Evolutionary conservation across 2,113 vertebrate genomes (phyloP).

Genomic region (Pseudorhombus dupliciocellatus): DNA sequence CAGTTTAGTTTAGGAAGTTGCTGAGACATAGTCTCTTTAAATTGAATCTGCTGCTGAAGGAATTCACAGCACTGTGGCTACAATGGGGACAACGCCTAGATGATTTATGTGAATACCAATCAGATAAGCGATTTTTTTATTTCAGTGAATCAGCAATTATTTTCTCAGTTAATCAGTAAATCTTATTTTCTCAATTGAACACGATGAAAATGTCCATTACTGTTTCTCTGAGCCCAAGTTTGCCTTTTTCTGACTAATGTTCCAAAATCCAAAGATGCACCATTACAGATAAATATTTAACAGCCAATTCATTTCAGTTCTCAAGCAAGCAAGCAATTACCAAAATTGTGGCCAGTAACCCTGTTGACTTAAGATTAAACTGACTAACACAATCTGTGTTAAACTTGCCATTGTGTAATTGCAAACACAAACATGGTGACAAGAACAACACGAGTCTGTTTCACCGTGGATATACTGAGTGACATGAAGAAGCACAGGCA

Average conservation of each 20-base stretch:
- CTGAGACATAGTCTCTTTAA: neutral
- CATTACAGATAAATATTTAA: neutral
- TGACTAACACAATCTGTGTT: too few species aligned
- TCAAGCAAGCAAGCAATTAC: neutral
- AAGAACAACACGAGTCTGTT: neutral
- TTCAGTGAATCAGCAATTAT: neutral
- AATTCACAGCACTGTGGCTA: neutral
- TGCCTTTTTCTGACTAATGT: neutral
- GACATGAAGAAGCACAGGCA: slow-evolving; percentile 14
- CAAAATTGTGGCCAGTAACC: neutral
- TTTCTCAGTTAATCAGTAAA: neutral
- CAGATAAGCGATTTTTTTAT: neutral
- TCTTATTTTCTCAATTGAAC: neutral
- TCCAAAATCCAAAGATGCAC: neutral
- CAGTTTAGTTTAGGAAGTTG: too few species aligned
- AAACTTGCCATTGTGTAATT: too few species aligned
- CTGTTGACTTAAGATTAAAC: too few species aligned
- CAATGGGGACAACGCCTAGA: neutral
- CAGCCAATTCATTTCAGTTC: neutral
- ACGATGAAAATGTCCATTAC: neutral
- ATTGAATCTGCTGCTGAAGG: neutral
- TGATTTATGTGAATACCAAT: neutral
- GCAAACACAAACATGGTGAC: neutral
- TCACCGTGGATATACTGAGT: neutral
- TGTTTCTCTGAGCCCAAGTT: neutral